A percentile compares a stretch with the other conserved stretches of the same genome.
phyloP scores from a whole-genome alignment of 2,113 vertebrate species.

The Thunnus thynnus region DNA sequence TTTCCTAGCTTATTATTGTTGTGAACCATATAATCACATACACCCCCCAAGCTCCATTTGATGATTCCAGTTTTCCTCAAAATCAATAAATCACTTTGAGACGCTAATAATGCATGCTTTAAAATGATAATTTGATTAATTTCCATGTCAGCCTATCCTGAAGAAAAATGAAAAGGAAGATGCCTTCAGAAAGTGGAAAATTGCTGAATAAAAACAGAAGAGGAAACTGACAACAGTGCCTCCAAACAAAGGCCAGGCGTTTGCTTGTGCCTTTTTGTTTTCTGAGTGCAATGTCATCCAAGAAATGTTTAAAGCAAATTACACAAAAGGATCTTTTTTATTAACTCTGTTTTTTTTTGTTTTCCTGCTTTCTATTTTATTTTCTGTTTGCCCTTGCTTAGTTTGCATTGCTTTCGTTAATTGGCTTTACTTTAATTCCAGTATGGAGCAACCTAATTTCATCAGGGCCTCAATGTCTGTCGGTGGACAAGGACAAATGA shows the following conservation, averaged over 20 bases:
- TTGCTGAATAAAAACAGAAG: conserved; percentile 37
- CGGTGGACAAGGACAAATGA: conserved; percentile 94
- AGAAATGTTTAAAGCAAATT: conserved; percentile 45
- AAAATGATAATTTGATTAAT: conserved; percentile 77
- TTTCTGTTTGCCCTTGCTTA: conserved; percentile 45
- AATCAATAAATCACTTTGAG: conserved; percentile 76
- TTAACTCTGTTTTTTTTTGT: conserved; percentile 7
- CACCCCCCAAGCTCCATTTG: conserved; percentile 56
- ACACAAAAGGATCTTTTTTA: conserved; percentile 26
- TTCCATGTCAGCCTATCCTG: conserved; percentile 60
- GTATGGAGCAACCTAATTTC: conserved; percentile 85
- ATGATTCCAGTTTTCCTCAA: conserved; percentile 57
- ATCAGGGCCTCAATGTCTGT: conserved; percentile 87
- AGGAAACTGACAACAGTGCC: conserved; percentile 38
- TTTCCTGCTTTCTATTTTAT: conserved; percentile 27
- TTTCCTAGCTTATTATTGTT: conserved; percentile 56
- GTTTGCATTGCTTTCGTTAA: conserved; percentile 72
- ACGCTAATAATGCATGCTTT: conserved; percentile 71
- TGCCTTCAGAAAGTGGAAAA: conserved; percentile 65
- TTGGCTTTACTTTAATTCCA: conserved; percentile 76
- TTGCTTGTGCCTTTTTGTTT: conserved; percentile 25
- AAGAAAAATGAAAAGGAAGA: conserved; percentile 50
- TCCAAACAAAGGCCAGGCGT: conserved; percentile 50
- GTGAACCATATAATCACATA: conserved; percentile 58
- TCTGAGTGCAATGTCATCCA: conserved; percentile 29